Evolutionary conservation across 2,113 vertebrate genomes (phyloP), one percentile per base, ranked within the genome.

Genomic region (Vimba vimba): DNA sequence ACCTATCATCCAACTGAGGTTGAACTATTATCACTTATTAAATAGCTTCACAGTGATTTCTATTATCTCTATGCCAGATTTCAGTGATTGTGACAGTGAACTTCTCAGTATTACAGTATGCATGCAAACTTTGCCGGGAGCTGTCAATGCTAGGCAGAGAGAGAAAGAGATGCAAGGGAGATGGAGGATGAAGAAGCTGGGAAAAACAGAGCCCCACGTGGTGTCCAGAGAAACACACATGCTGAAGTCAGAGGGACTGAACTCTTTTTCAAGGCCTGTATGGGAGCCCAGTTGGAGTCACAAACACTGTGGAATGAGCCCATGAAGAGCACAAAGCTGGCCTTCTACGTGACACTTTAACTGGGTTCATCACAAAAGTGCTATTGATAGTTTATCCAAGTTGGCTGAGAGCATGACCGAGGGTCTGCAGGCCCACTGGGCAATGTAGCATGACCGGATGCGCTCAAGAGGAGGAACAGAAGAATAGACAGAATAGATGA

Each of bases 341-440:
- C 86, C 89, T 82, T 87, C 84, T 79, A 66, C 69, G 86, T 86
- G 78, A 82, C 74, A 87, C 69, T 86, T 79, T 59, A 71, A 76
- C 85, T 88, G 52, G 69, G 59, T 27, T 73, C 12, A 59, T 82
- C 80, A 92, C 88, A 90, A 89, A 90, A 90, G 85, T 78, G 39
- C 84, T 85, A 88, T 89, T 91, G 84, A 89, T 82, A 86, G 69
- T 43, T 57, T 71, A 68, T 69, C 64, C 33, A 71, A 77, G 76
- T 79, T 88, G 75, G 43, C 68, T 84, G 62, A 85, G 39, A 75
- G 62, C 77, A 43, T 82, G 79, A 84, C 80, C n/a, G 33, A 78
- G 86, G 83, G 52, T 59, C 57, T 59, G 21, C 11, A 39, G 21
- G 81, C 62, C 80, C 81, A 45, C 59, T 79, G 79, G 68, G 75